Conservation (phyloP, 2,797 vertebrate species). For the Macrochelys suwanniensis region DNA sequence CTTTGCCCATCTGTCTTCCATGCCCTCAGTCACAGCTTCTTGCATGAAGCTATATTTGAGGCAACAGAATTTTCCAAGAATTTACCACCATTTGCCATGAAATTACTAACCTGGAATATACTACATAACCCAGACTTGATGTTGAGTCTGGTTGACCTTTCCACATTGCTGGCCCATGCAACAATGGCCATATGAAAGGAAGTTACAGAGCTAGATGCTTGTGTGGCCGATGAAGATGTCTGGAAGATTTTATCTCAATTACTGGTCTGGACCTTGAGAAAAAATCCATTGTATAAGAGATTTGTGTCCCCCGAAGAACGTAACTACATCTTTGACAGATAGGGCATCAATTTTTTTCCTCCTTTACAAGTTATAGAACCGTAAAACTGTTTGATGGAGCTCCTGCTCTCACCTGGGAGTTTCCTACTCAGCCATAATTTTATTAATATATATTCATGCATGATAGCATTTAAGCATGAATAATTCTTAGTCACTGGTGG, state of each 20-base stretch:
- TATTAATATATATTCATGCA: no score
- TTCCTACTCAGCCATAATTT: no score
- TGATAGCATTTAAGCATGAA: no score
- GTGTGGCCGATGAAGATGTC: slow-evolving; percentile 10
- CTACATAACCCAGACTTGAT: slow-evolving; percentile 31
- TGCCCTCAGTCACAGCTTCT: neutral
- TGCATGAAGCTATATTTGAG: slow-evolving; percentile 53
- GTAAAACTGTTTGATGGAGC: no score
- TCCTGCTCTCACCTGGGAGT: no score
- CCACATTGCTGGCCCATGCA: slow-evolving; percentile 36
- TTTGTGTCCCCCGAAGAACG: no score
- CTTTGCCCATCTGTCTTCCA: neutral
- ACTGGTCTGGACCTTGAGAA: no score
- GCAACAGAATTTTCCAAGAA: neutral
- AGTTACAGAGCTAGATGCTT: slow-evolving; percentile 50
- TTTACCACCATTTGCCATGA: neutral
- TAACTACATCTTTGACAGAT: no score
- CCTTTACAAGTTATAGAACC: no score
- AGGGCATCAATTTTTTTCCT: no score
- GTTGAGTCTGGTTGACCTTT: slow-evolving; percentile 2
- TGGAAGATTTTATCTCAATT: neutral
- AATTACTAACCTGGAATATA: slow-evolving; percentile 63
- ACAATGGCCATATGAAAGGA: slow-evolving; percentile 52
- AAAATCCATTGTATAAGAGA: no score
- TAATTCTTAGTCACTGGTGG: no score